A percentile compares a stretch with the other conserved stretches of the same genome.
Conservation (phyloP, 2,113 vertebrate species). For the Morone chrysops region DNA sequence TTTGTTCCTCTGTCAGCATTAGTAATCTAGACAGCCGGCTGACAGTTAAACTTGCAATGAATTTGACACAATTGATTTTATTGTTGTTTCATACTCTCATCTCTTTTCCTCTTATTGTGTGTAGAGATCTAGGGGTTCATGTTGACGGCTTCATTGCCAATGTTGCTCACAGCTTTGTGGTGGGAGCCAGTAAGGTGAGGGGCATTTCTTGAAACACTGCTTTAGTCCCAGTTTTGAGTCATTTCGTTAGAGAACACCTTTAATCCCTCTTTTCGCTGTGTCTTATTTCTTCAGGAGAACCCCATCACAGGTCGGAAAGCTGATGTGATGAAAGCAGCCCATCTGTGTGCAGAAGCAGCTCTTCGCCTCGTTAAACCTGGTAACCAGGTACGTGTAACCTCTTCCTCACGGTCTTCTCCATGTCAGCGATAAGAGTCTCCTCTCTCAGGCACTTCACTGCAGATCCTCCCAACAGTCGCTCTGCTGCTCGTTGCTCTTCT, state of each 20-base stretch:
- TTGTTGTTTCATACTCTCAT: slow-evolving; percentile 1
- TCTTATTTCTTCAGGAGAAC: slow-evolving; percentile 84
- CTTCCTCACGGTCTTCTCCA: background rate
- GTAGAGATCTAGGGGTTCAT: slow-evolving; percentile 93
- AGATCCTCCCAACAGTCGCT: background rate
- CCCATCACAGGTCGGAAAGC: slow-evolving; percentile 93
- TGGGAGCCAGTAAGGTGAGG: slow-evolving; percentile 90
- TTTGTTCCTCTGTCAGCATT: slow-evolving; percentile 6
- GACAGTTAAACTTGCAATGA: slow-evolving; percentile 27
- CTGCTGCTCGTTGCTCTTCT: background rate
- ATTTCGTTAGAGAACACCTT: background rate
- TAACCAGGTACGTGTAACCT: slow-evolving; percentile 87
- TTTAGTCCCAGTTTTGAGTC: background rate
- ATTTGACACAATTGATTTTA: slow-evolving; percentile 11
- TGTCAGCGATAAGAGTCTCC: background rate
- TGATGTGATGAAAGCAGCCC: slow-evolving; percentile 94
- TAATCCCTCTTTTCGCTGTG: background rate
- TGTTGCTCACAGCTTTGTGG: slow-evolving; percentile 93
- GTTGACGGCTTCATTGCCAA: slow-evolving; percentile 96
- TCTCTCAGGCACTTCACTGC: background rate
- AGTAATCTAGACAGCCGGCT: slow-evolving; percentile 9
- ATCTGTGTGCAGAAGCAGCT: slow-evolving; percentile 95
- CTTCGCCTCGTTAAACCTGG: slow-evolving; percentile 97
- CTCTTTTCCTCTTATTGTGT: slow-evolving; percentile 36
- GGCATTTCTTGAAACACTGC: background rate